Base-by-base conservation (phyloP, 2,888 invertebrate species). In the Drosophila birchii region DNA sequence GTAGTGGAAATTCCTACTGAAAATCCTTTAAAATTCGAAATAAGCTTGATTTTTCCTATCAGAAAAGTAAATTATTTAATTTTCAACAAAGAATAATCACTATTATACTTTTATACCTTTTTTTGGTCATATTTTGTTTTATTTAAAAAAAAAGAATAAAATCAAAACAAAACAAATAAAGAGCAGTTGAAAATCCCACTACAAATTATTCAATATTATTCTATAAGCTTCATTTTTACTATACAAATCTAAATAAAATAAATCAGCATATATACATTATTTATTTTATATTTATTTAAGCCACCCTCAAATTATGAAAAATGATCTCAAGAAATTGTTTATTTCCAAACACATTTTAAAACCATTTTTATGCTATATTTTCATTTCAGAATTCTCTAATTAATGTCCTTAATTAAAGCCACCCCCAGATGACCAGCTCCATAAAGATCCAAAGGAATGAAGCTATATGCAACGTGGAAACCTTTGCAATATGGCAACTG, bases 361-460 rank as follows among this genome's bases (percentile, higher is more conserved):
- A 9, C 8, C 18, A 6, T 20, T 36, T 16, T 36, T 2, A 32
- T 34, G n/a, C n/a, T 5, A 5, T 26, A 3, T 14, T 26, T 39
- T 26, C 26, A 6, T 32, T 29, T n/a, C 16, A 18, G 49, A 41
- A 47, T 63, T 39, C 41, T 11, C 11, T 9, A 14, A 34, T 32
- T 41, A 34, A 62, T 56, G 47, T 68, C 55, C 79, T 70, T 86
- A 76, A 76, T 83, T 83, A 78, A 70, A 41, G 45, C 20, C 56
- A 54, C 49, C 57, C 36, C 59, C 62, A 29, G 38, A 36, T 54
- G 29, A 32, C 20, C 12, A 29, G 16, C 6, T 34, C 34, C 23
- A 44, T 56, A 44, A 56, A 26, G 23, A 36, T 14, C 14, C 34
- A 4, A 38, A 38, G 44, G 29, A 58, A 62, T 38, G 38, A 20